Evolutionary conservation across 2,888 invertebrate species (phyloP), one percentile per base, ranked within the genome.

Genomic region (Platycnemis pennipes): DNA sequence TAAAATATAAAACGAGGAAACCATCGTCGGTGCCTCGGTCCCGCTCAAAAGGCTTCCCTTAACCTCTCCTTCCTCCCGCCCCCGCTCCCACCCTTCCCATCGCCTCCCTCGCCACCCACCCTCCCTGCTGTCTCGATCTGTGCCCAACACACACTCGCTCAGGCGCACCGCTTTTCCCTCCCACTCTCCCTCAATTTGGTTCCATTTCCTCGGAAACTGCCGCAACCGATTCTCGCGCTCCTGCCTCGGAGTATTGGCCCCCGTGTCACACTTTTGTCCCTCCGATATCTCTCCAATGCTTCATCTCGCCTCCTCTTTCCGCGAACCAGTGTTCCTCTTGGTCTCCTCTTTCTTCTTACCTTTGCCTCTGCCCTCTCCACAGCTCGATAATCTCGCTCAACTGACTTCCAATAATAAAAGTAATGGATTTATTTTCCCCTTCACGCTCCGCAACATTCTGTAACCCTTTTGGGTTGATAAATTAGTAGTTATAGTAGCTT

Each of bases 1-100:
- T 77, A 77, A 77, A 37, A 77, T 77, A 77, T 31, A 77, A 77
- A 77, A 37, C 37, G 77, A 77, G 77, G 13, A 77, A 77, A 77
- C 31, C 77, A 77, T 77, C 77, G 77, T 37, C 77, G 77, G 37
- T 19, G 53, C 37, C 77, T 37, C 37, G 11, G 31, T 37, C 37
- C 77, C 37, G 1, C 77, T 77, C 77, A 77, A 37, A 77, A 77
- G 77, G 31, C 77, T 77, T 77, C 31, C 31, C 77, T 49, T 63
- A 26, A 26, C n/a, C 63, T 22, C 69, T 69, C 69, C 7, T 4
- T 31, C 69, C n/a, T 26, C 13, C 13, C 77, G 0, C 4, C 77
- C 31, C 8, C 4, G 11, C 69, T 11, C 7, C 31, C 4, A 2
- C 37, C 26, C 5, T 11, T 13, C 0, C 37, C 77, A 31, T 13